These are phyloP conservation scores for Pandemis corylana DNA, from an alignment of 2,888 invertebrate genomes.

Conservation along the genomic window DNA sequence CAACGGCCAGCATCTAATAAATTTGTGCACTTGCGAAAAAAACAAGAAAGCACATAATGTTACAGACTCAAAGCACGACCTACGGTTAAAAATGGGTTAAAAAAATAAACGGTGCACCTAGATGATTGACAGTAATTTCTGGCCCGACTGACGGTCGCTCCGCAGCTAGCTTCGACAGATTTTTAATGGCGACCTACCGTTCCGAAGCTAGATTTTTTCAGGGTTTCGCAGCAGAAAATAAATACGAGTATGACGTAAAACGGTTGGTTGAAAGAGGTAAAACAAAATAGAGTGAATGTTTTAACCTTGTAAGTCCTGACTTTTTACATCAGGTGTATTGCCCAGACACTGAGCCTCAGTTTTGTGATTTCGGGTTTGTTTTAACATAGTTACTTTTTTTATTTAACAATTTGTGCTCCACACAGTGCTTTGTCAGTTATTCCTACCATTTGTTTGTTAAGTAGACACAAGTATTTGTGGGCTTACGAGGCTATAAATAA, in stretches of 20 bases:
- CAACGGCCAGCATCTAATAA: not conserved
- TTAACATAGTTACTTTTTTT: too few relatives aligned
- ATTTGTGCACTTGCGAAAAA: not conserved
- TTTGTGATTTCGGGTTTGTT: too few relatives aligned
- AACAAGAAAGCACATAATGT: not conserved
- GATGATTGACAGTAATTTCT: constrained; percentile 70
- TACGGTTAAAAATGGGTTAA: not conserved
- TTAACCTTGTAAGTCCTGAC: too few relatives aligned
- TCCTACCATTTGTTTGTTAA: too few relatives aligned
- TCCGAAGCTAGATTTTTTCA: constrained; percentile 54
- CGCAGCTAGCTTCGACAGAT: constrained; percentile 41
- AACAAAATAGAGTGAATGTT: too few relatives aligned
- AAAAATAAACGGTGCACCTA: constrained; percentile 44
- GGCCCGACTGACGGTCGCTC: constrained; percentile 30
- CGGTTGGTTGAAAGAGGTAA: not conserved
- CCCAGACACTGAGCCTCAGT: too few relatives aligned
- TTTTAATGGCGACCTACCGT: constrained; percentile 54
- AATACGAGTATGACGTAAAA: not conserved
- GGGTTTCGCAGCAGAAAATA: constrained; percentile 23
- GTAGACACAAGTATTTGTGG: too few relatives aligned
- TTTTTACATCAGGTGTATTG: too few relatives aligned
- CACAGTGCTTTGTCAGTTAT: too few relatives aligned
- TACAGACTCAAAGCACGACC: not conserved
- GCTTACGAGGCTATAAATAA: too few relatives aligned
- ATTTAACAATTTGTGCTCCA: too few relatives aligned